Base-by-base conservation (phyloP, 2,797 vertebrate genomes). In the Sebastes cheni region DNA sequence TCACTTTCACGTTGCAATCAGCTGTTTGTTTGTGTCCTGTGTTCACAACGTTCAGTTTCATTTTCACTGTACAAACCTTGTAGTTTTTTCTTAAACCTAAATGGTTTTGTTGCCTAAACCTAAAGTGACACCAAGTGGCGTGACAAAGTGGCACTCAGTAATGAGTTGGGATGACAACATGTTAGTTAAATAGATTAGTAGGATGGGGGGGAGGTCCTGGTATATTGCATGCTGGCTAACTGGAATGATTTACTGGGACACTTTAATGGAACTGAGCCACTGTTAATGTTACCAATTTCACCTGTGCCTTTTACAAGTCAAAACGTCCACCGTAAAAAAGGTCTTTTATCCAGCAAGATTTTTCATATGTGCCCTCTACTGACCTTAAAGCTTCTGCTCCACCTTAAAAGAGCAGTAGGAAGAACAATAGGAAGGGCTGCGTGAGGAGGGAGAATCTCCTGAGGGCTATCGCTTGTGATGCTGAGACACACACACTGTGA, bases 401-500 rank as follows among this genome's bases (percentile, higher is more conserved):
- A 77, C 62, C 60, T 60, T 62, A 39, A 74, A 46, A 46, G 42
- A 46, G 42, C 42, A 46, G 42, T 46, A 46, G 6, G 42, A 46
- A 46, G 42, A 46, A 46, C 36, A 75, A 81, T 56, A 75, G 52
- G 64, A 70, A 34, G 20, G 72, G n/a, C 18, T 76, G 61, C 29
- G 22, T 83, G 74, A 68, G 70, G 64, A 70, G 62, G 46, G 52
- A 22, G 54, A 1, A 12, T 72, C 76, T 82, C 85, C 79, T 58
- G 20, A 60, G 80, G 86, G 77, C 78, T 23, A 10, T 60, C 2
- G 50, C 83, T 84, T 64, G 76, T 82, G 86, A 89, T 69, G 77
- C 83, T 88, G 82, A 90, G 88, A 91, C 84, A 86, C 71, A 81
- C 88, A 39, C 64, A 56, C 54, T 22, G 20, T 90, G 88, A 88